Base-by-base conservation (phyloP, 30 jellyfish, hydroid and myxozoan genomes). In the Euphysa ruthae region DNA sequence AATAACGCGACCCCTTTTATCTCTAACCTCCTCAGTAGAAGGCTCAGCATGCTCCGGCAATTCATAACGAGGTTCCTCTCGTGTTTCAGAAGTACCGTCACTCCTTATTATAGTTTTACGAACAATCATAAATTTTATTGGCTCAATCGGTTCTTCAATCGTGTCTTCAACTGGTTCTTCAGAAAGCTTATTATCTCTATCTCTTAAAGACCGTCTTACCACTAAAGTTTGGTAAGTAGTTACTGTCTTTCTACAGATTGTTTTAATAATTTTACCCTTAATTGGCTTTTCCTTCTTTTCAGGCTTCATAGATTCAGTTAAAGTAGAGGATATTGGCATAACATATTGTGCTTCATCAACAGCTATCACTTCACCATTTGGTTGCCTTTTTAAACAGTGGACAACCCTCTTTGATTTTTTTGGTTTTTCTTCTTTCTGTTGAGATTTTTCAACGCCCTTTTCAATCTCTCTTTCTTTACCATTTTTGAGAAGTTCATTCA, bases 141-240 rank as follows among this genome's bases (percentile, higher is more conserved):
- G 87, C 71, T 81, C 94, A 34, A 81, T 73, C 15, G 84, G 92
- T 56, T 51, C 78, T 25, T 55, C 68, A 31, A 66, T 55, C 42
- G 80, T 73, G 61, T 74, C 95, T 29, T 71, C 94, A 14, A 81
- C 79, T 19, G 95, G 95, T n/a, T 24, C 70, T 21, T 63, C 92
- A 4, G 66, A 81, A 29, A 66, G 63, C 57, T 32, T 58, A 33
- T 66, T 49, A 57, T 63, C 12, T 33, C 49, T 23, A 13, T 73
- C 51, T 42, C 31, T 30, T 64, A 80, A 76, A 2, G 61, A 44
- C 44, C 93, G 34, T 55, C 93, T 77, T 4, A 80, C 88, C 78
- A 80, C 93, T 58, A 81, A 60, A 32, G 70, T 54, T 54, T 80
- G 93, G 34, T 70, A 30, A 46, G 77, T 80, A 34, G 88, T 80